Evolutionary conservation across 1,140 invertebrate genomes (phyloP).

Genomic region (Drosophila willistoni): DNA sequence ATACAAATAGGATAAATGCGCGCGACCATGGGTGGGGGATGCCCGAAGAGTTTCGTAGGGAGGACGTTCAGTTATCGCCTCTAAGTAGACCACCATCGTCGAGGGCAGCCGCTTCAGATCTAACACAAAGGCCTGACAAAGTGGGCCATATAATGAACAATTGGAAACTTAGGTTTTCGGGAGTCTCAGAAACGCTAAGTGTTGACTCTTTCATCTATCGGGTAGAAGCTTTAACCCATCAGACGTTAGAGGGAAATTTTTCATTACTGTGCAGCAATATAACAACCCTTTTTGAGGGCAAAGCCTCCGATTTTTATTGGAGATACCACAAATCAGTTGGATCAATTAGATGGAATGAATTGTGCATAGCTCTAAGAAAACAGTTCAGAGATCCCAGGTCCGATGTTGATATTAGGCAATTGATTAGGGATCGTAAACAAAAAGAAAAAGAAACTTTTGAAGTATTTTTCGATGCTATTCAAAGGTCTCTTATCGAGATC

Average conservation of each 20-base stretch:
- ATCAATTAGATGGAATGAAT: too few species aligned
- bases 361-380: too few species aligned
- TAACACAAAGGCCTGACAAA: not conserved
- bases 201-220: not conserved
- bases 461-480: too few species aligned
- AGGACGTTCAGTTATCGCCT: not conserved
- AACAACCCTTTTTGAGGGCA: not conserved
- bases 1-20: not conserved
- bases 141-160: not conserved
- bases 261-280: not conserved
- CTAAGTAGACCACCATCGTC: not conserved
- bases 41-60: not conserved
- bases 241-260: not conserved
- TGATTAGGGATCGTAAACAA: too few species aligned
- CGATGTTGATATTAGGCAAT: too few species aligned
- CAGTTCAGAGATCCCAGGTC: too few species aligned
- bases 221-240: not conserved
- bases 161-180: conserved; percentile 1
- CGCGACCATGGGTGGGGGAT: not conserved
- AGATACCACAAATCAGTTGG: too few species aligned
- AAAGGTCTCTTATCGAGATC: not conserved
- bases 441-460: too few species aligned
- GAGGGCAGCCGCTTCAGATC: not conserved
- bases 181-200: not conserved
- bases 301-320: too few species aligned